phyloP scores from a whole-genome alignment of 2,113 vertebrate species.

The Zosterops japonicus region DNA sequence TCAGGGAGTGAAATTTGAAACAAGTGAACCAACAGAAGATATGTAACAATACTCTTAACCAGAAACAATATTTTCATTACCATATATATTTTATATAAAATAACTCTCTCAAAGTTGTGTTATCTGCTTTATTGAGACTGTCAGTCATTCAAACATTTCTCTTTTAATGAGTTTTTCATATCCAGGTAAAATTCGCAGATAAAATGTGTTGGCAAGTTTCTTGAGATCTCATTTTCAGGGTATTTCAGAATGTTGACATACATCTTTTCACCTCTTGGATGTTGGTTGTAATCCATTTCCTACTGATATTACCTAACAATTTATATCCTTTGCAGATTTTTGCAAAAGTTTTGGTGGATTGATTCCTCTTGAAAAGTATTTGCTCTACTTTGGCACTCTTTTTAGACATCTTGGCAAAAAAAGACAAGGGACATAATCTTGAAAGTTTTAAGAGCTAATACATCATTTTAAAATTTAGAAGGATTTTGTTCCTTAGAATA shows the following conservation, averaged over 20 bases:
- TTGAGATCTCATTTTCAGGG: neutral
- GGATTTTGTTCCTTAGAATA: neutral
- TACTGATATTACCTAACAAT: neutral
- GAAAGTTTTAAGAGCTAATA: neutral
- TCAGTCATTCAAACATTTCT: neutral
- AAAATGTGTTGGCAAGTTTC: neutral
- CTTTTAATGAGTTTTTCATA: neutral
- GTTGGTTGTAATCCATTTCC: neutral
- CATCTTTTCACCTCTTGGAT: neutral
- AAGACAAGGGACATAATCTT: neutral
- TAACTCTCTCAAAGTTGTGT: neutral
- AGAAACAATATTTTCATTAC: neutral
- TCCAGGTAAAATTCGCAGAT: neutral
- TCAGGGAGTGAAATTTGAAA: neutral
- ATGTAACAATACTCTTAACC: neutral
- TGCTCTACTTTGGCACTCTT: neutral
- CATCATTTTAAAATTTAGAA: neutral
- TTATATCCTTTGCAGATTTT: neutral
- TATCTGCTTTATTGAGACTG: neutral
- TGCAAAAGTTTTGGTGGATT: neutral
- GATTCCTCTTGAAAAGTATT: neutral
- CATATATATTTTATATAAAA: neutral
- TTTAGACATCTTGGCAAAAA: neutral
- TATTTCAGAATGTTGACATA: neutral
- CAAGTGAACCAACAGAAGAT: neutral